phyloP scores from a whole-genome alignment of 2,797 vertebrate genomes.

The Sebastes alutus region DNA sequence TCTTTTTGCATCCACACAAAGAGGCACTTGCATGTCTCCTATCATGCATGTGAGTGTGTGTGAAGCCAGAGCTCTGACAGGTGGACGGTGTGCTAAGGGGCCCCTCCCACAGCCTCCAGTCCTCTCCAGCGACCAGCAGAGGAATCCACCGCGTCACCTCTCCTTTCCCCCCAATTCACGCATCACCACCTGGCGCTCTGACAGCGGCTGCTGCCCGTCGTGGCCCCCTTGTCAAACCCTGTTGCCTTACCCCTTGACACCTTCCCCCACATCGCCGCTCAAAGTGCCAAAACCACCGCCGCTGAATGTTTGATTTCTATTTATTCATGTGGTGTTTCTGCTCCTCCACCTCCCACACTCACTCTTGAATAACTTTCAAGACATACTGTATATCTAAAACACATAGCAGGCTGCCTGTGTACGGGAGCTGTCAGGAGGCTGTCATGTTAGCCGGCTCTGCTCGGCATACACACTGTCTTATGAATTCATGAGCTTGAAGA shows the following conservation, averaged over 20 bases:
- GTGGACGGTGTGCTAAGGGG: conserved; percentile 27
- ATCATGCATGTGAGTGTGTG: conserved; percentile 14
- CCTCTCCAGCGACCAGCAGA: conserved; percentile 31
- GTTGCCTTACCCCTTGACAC: conserved; percentile 67
- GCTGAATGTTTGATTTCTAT: conserved; percentile 77
- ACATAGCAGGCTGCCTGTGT: conserved; percentile 69
- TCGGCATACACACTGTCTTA: conserved; percentile 60
- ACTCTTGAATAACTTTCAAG: conserved; percentile 73
- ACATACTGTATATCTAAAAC: conserved; percentile 69
- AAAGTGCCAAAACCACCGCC: conserved; percentile 71
- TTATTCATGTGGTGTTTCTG: conserved; percentile 75
- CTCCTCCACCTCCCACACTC: conserved; percentile 14
- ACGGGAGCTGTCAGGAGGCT: conserved; percentile 77
- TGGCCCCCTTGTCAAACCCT: conserved; percentile 74
- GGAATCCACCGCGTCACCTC: conserved; percentile 47
- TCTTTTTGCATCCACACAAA: conserved; percentile 3
- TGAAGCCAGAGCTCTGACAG: conserved; percentile 59
- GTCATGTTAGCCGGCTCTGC: conserved; percentile 75
- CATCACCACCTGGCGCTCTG: conserved; percentile 80
- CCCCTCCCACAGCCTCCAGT: conserved; percentile 19
- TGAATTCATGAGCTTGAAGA: conserved; percentile 78
- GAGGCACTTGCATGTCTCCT: conserved; percentile 1
- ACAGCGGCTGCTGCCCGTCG: conserved; percentile 71
- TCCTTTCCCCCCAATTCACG: conserved; percentile 62
- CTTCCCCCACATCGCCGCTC: conserved; percentile 60